These are phyloP conservation scores for Forbesichthys papilliferus DNA, from an alignment of 2,113 vertebrate genomes.

Conservation along the genomic window DNA sequence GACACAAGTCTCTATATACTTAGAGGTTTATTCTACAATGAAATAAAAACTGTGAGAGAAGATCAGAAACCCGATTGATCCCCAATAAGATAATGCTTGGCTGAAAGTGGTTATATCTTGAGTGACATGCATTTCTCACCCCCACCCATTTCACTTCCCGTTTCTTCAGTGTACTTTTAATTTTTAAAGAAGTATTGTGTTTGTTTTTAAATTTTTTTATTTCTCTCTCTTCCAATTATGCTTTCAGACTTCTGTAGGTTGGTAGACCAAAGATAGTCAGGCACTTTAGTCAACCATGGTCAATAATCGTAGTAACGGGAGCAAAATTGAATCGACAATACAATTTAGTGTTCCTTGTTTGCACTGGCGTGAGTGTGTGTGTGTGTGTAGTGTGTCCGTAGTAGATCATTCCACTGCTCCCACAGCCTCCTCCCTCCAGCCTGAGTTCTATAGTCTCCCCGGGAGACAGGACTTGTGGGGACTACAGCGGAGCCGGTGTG, in stretches of 20 bases:
- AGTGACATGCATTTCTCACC: constrained; percentile 8
- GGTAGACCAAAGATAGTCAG: constrained; percentile 68
- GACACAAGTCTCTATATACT: constrained; percentile 10
- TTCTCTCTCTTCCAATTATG: constrained; percentile 31
- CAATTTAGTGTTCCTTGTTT: neutral
- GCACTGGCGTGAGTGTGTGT: neutral
- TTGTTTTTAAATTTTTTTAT: neutral
- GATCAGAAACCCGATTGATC: neutral
- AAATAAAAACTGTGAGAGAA: constrained; percentile 34
- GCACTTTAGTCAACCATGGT: constrained; percentile 51
- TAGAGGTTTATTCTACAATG: constrained; percentile 28
- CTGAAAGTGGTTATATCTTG: constrained; percentile 2
- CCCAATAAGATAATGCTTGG: constrained; percentile 4
- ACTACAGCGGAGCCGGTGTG: neutral
- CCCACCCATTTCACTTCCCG: neutral
- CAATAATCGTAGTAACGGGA: constrained; percentile 8
- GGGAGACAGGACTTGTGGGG: neutral
- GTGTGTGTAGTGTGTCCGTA: neutral
- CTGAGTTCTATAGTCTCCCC: neutral
- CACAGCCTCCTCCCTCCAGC: neutral
- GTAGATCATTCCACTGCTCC: neutral
- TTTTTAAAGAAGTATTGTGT: too few species aligned
- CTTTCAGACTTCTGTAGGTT: constrained; percentile 52
- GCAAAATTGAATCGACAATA: neutral
- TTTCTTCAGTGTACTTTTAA: neutral